phyloP scores from a whole-genome alignment of 2,113 vertebrate genomes.

The Eublepharis macularius region DNA sequence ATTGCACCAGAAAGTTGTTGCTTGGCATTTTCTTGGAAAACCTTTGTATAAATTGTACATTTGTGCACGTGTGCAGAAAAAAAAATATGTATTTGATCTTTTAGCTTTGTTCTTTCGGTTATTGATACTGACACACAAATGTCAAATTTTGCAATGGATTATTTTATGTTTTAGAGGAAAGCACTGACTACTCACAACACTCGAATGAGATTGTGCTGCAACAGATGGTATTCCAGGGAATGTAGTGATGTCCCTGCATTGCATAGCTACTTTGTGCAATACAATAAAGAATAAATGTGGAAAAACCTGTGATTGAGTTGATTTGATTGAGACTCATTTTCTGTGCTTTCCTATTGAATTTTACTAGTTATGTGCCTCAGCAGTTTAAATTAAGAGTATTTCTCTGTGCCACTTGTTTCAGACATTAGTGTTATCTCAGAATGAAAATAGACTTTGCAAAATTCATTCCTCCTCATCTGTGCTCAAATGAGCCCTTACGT shows the following conservation, averaged over 20 bases:
- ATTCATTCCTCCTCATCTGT: not conserved
- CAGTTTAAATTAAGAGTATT: constrained; percentile 8
- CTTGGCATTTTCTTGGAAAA: constrained; percentile 69
- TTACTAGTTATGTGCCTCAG: not conserved
- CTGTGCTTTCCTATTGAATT: not conserved
- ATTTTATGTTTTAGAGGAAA: constrained; percentile 65
- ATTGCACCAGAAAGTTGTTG: constrained; percentile 67
- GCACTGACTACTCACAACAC: constrained; percentile 69
- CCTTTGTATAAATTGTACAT: constrained; percentile 71
- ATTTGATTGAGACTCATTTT: not conserved
- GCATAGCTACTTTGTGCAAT: constrained; percentile 75
- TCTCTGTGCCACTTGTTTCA: not conserved
- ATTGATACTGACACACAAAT: constrained; percentile 53
- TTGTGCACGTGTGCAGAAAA: constrained; percentile 65
- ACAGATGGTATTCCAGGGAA: constrained; percentile 63
- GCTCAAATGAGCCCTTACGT: not conserved
- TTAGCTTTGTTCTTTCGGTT: constrained; percentile 63
- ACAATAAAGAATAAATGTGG: constrained; percentile 75
- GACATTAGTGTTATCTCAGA: not conserved
- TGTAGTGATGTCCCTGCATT: constrained; percentile 69
- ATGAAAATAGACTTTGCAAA: not conserved
- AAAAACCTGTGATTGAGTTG: constrained; percentile 58
- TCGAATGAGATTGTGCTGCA: constrained; percentile 67
- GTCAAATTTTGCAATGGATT: constrained; percentile 60
- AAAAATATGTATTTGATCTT: constrained; percentile 62